These are phyloP conservation scores for Drosophila hamatofila DNA, from an alignment of 2,888 invertebrate genomes.

Conservation along the genomic window DNA sequence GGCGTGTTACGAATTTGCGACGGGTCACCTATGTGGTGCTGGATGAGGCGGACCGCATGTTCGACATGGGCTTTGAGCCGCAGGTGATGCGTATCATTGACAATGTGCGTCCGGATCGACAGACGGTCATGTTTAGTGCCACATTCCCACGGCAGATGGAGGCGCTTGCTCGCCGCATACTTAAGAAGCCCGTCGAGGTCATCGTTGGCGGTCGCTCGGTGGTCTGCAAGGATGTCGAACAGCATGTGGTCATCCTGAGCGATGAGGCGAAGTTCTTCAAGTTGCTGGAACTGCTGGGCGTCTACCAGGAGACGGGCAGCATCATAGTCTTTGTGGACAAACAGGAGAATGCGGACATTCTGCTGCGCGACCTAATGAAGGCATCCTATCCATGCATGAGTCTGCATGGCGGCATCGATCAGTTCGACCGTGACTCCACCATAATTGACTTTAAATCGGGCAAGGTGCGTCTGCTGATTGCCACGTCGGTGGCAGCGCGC, in stretches of 20 bases:
- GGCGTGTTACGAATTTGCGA: constrained; percentile 98
- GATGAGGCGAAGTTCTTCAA: constrained; percentile 99
- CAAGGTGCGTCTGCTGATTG: constrained; percentile 95
- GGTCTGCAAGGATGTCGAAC: constrained; percentile 99
- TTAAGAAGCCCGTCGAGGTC: constrained; percentile 98
- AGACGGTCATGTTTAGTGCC: constrained; percentile 99
- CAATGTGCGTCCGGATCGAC: constrained; percentile 97
- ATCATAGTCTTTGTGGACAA: constrained; percentile 99
- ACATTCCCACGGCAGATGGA: constrained; percentile 99
- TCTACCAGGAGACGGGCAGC: constrained; percentile 95
- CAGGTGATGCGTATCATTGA: constrained; percentile 96
- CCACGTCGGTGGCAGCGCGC: constrained; percentile 98
- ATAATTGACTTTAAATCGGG: constrained; percentile 99
- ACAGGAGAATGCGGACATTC: constrained; percentile 97
- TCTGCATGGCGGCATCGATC: constrained; percentile 99
- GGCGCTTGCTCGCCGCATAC: constrained; percentile 96
- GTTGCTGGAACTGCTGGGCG: constrained; percentile 97
- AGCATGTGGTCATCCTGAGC: constrained; percentile 96
- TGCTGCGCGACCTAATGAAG: constrained; percentile 97
- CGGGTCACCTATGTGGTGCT: constrained; percentile 98
- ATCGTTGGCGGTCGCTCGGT: constrained; percentile 98
- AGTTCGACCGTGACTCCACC: constrained; percentile 99
- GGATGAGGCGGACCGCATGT: constrained; percentile 99
- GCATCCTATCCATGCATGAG: constrained; percentile 98
- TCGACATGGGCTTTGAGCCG: constrained; percentile 99